phyloP scores from a whole-genome alignment of 2,113 vertebrate genomes.

The Heptranchias perlo region DNA sequence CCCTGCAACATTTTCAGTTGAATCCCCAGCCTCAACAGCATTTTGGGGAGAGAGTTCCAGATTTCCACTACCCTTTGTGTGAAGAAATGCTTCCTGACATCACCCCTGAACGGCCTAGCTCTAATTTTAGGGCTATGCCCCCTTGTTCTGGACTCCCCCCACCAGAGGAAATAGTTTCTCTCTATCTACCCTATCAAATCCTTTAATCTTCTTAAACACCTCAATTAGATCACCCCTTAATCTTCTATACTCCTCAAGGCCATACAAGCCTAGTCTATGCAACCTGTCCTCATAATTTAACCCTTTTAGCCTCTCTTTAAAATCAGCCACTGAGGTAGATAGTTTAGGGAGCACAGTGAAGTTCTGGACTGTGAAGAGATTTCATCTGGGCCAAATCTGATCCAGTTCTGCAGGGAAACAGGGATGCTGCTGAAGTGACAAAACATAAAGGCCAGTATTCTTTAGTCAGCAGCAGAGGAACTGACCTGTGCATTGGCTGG shows the following conservation, averaged over 20 bases:
- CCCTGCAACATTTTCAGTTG: too few species aligned
- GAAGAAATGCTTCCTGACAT: not conserved
- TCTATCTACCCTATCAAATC: not conserved
- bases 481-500: not conserved
- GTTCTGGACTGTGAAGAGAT: not conserved
- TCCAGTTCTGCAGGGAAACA: not conserved
- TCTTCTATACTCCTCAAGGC: too few species aligned
- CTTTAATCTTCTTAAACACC: not conserved
- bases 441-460: not conserved
- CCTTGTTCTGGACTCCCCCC: not conserved
- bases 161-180: not conserved
- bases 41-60: not conserved
- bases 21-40: not conserved
- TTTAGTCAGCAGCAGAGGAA: not conserved
- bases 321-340: too few species aligned
- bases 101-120: not conserved
- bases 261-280: too few species aligned
- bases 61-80: not conserved
- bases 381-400: not conserved
- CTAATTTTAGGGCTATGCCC: not conserved
- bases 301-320: too few species aligned
- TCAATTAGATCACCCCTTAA: too few species aligned
- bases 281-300: too few species aligned
- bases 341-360: not conserved
- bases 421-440: not conserved